Evolutionary conservation across 2,113 vertebrate species (phyloP).

Genomic region (Vidua macroura): DNA sequence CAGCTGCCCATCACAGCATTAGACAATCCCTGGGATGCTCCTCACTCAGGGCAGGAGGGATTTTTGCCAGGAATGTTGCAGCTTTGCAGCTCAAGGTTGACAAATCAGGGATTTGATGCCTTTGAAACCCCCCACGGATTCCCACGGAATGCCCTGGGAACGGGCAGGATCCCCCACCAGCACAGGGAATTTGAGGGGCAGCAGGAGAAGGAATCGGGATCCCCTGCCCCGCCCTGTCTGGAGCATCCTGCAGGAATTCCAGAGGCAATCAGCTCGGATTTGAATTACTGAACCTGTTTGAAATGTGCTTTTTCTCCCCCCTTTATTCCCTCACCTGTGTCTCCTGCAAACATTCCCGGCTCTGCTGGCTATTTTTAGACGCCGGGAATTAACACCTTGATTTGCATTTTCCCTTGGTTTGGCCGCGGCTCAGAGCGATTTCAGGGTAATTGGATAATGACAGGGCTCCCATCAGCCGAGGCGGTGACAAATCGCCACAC

Average conservation of each 20-base stretch:
- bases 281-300: not conserved
- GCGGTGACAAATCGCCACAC: not conserved
- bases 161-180: rapidly evolving
- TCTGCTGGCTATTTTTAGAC: not conserved
- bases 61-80: not conserved
- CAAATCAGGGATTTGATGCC: rapidly evolving
- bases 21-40: rapidly evolving
- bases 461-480: not conserved
- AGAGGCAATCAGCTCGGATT: not conserved
- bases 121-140: not conserved
- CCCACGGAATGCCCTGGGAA: not conserved
- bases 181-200: not conserved
- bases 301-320: rapidly evolving
- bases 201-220: not conserved
- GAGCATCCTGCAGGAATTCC: not conserved
- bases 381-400: conserved; percentile 11
- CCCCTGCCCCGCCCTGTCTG: not conserved
- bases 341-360: not conserved
- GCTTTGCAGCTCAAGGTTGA: not conserved
- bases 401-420: not conserved
- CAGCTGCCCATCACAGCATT: not conserved
- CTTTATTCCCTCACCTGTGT: not conserved
- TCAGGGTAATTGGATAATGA: not conserved
- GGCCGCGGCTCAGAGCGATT: not conserved
- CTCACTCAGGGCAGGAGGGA: rapidly evolving